These are phyloP conservation scores for Xanthorhoe designata DNA, from an alignment of 2,888 invertebrate genomes.

Conservation along the genomic window DNA sequence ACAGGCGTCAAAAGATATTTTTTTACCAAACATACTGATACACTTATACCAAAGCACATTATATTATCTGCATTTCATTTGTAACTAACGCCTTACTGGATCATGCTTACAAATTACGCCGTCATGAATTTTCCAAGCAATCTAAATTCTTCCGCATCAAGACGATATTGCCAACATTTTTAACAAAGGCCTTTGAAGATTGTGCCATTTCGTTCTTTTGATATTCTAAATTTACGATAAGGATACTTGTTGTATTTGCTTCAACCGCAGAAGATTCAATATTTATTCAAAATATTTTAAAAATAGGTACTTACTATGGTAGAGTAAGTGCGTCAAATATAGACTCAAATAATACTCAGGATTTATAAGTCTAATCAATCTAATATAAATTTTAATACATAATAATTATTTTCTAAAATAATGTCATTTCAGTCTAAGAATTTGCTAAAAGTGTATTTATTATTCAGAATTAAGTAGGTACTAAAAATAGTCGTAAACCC, in stretches of 20 bases:
- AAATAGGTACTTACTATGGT: too few species aligned
- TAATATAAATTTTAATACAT: too few species aligned
- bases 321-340: too few species aligned
- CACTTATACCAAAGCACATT: constrained; percentile 4
- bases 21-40: neutral
- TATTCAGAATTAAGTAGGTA: too few species aligned
- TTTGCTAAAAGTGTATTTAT: too few species aligned
- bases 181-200: constrained; percentile 11
- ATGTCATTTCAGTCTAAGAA: too few species aligned
- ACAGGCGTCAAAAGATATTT: neutral
- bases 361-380: too few species aligned
- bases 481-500: too few species aligned
- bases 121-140: constrained; percentile 27
- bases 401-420: too few species aligned
- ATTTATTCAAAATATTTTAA: too few species aligned
- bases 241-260: neutral
- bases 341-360: too few species aligned
- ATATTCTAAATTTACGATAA: constrained; percentile 4
- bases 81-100: constrained; percentile 13
- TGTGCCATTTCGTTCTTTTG: constrained; percentile 2
- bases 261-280: neutral
- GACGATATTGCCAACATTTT: constrained; percentile 18
- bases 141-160: constrained; percentile 11
- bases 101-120: constrained; percentile 6
- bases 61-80: constrained; percentile 8